These are phyloP conservation scores for Ceratosolen solmsi DNA, from an alignment of 1,140 invertebrate genomes.

Conservation along the genomic window DNA sequence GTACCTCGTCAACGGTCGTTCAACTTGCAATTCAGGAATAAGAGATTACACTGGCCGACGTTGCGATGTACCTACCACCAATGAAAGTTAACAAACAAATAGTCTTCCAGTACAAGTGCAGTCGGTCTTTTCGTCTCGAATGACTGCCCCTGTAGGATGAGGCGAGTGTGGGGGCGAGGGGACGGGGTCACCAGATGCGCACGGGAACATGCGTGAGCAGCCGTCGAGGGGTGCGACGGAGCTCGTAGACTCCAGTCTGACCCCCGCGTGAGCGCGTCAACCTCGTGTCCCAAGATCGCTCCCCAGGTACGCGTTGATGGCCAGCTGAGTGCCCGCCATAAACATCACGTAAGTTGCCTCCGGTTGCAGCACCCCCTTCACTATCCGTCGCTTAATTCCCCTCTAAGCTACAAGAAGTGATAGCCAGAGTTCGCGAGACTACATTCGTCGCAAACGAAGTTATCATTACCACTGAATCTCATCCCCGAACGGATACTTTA, in stretches of 20 bases:
- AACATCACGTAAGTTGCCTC: background rate
- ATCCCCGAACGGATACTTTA: too few relatives aligned
- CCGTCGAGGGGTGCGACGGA: background rate
- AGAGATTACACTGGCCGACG: too few relatives aligned
- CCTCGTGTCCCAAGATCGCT: background rate
- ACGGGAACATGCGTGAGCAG: background rate
- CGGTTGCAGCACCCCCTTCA: background rate
- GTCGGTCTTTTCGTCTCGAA: background rate
- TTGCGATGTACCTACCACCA: too few relatives aligned
- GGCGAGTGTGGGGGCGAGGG: background rate
- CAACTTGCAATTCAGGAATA: too few relatives aligned
- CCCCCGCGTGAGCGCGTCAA: background rate
- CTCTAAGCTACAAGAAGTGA: background rate
- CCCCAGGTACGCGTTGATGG: background rate
- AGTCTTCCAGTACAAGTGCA: too few relatives aligned
- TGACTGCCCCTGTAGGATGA: background rate
- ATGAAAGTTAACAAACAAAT: too few relatives aligned
- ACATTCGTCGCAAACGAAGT: too few relatives aligned
- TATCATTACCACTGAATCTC: too few relatives aligned
- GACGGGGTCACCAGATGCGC: background rate
- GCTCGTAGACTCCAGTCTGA: background rate
- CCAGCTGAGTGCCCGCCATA: background rate
- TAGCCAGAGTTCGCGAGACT: background rate
- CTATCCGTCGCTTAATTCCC: too few relatives aligned
- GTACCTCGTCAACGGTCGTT: too few relatives aligned